A percentile compares a stretch with the other conserved stretches of the same genome.
These are phyloP conservation scores for Halichondria panicea DNA, from an alignment of 37 sponge, comb jelly and placozoan genomes.

Conservation along the genomic window DNA sequence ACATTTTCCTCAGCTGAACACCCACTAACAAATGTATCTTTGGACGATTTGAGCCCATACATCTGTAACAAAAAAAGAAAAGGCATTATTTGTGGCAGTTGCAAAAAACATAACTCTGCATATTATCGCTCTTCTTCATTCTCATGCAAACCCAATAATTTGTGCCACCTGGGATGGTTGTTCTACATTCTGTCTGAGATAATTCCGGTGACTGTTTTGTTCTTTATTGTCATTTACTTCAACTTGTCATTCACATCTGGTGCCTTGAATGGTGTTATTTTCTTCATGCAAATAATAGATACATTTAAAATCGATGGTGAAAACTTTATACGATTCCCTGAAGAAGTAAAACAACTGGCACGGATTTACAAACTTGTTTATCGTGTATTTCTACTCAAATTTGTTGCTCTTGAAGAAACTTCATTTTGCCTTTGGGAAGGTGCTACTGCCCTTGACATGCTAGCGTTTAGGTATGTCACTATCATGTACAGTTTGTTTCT, in stretches of 20 bases:
- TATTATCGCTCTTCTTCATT: slow-evolving; percentile 32
- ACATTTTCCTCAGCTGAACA: too few relatives aligned
- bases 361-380: slow-evolving; percentile 37
- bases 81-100: slow-evolving; percentile 26
- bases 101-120: slow-evolving; percentile 3
- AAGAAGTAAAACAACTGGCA: background rate
- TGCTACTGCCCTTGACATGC: slow-evolving; percentile 32
- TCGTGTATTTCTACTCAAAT: slow-evolving; percentile 42
- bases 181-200: slow-evolving; percentile 50
- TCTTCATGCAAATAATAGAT: slow-evolving; percentile 39
- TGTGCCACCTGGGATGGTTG: slow-evolving; percentile 24
- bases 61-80: too few relatives aligned
- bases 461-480: slow-evolving; percentile 45
- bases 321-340: background rate
- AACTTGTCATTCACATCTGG: slow-evolving; percentile 44
- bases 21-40: too few relatives aligned
- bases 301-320: slow-evolving; percentile 11
- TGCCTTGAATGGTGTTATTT: slow-evolving; percentile 29
- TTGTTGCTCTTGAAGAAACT: slow-evolving; percentile 20
- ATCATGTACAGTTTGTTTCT: slow-evolving; percentile 10
- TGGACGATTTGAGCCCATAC: too few relatives aligned
- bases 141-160: too few relatives aligned
- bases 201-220: slow-evolving; percentile 42
- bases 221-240: slow-evolving; percentile 7
- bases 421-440: slow-evolving; percentile 56